Evolutionary conservation across 2,888 invertebrate genomes (phyloP), one percentile per base, ranked within the genome.

Genomic region (Anaspis maculata): DNA sequence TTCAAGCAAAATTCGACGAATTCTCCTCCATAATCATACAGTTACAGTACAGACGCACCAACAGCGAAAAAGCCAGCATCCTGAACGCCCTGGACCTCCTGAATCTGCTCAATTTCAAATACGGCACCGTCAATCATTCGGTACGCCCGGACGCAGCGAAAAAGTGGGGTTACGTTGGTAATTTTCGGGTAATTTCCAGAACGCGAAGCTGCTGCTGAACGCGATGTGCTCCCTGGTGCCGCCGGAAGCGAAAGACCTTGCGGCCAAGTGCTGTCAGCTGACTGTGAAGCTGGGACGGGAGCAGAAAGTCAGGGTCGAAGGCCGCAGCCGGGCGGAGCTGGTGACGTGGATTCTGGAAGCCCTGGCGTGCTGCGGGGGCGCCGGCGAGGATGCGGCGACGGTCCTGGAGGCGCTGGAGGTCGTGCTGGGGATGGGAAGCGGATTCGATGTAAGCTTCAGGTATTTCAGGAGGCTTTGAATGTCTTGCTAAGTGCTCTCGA

Each of bases 31-130:
- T 57, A 58, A 60, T 64, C 29, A 50, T 54, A 10, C 56, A 60
- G 37, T 40, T 65, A 33, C 40, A 57, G 7, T 55, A 54, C 39
- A 51, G 51, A 21, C 48, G 59, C 13, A 51, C 52, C 3, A 52
- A 58, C 45, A 70, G 66, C 31, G 69, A 71, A 45, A 67, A 67
- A 51, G 56, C 59, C 21, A 63, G 66, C 44, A 64, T 79, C 3
- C 73, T 74, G 49, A 57, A 61, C 24, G 57, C 72, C 10, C 64
- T 83, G 27, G 76, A 76, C 49, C 76, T 79, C 45, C 62, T 83
- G 21, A 80, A 79, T 56, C 66, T 71, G 1, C 62, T 78, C 28
- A 76, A 80, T 46, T 80, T 70, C 50, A n/a, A n/a, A n/a, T n/a
- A n/a, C n/a, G n/a, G n/a, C n/a, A n/a, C n/a, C n/a, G n/a, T n/a